Evolutionary conservation across 92 coral and sea anemone genomes (phyloP), one percentile per base, ranked within the genome.

Genomic region (Epizoanthus scotinus): DNA sequence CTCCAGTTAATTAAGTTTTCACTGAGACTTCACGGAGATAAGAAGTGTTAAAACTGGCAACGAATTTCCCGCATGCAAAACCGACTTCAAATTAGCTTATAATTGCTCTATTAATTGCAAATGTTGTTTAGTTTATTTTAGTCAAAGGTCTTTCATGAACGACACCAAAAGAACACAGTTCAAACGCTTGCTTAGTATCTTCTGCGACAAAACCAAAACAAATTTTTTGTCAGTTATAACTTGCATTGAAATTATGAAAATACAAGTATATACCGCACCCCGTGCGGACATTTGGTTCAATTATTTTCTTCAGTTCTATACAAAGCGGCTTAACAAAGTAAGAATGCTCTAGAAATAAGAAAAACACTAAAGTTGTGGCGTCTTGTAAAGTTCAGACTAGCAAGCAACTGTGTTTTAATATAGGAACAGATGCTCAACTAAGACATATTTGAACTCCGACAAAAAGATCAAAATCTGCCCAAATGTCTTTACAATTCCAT

Each of bases 241-340:
- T 31, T 15, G 68, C 25, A 75, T 75, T 75, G 68, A 75, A 59
- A 34, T 59, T 44, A 60, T 59, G 81, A 40, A 24, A 38, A 38
- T 31, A 73, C 79, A 73, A 75, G 61, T 17, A 38, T 38, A 27
- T 22, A 21, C 28, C 60, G 81, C 67, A 57, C 81, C 81, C 81
- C 81, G 67, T 38, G 38, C 68, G 38, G 81, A 57, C n/a, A 59
- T 60, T 67, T 59, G 21, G 67, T 54, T 26, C 34, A 34, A 38
- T 54, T 59, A 49, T 49, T 34, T 75, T 59, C 63, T 59, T 15
- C 55, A 58, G 36, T 64, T 36, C 81, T 75, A 59, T 75, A 20
- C 81, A 75, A 75, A 75, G 49, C 81, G 81, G 81, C 81, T 59
- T 75, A 28, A 75, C 81, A 75, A 75, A 75, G 81, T 75, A 8